These are phyloP conservation scores for Drosophila parabipectinata DNA, from an alignment of 1,140 invertebrate genomes.

Conservation along the genomic window DNA sequence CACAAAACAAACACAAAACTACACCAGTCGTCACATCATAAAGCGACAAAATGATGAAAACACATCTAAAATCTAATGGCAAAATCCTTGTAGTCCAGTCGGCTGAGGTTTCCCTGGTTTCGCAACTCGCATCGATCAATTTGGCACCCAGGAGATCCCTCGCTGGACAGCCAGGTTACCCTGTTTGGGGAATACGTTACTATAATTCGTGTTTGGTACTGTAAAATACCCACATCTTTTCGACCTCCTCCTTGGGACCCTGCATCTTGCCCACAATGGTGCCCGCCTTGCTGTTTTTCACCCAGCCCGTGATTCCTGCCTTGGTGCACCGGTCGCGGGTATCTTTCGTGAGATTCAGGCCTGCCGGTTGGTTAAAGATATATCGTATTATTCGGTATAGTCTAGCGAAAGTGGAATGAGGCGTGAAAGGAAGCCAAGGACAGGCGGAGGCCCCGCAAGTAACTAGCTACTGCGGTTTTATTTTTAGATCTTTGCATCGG, in stretches of 20 bases:
- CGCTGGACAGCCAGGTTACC: conserved; percentile 92
- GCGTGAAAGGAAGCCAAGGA: conserved; percentile 60
- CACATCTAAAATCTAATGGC: conserved; percentile 91
- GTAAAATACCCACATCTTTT: conserved; percentile 92
- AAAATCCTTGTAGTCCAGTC: conserved; percentile 91
- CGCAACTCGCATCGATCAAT: conserved; percentile 92
- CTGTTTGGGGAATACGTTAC: conserved; percentile 83
- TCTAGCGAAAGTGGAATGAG: conserved; percentile 31
- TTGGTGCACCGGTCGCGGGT: conserved; percentile 90
- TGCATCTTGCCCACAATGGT: conserved; percentile 95
- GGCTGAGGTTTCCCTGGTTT: conserved; percentile 92
- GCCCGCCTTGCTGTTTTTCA: conserved; percentile 94
- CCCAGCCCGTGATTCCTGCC: conserved; percentile 92
- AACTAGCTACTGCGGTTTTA: conserved; percentile 46
- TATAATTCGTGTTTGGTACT: not conserved
- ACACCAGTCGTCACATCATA: conserved; percentile 5
- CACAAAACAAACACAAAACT: conserved; percentile 69
- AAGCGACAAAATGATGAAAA: not conserved
- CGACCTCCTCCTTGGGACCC: conserved; percentile 90
- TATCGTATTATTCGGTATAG: conserved; percentile 24
- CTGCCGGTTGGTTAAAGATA: conserved; percentile 85
- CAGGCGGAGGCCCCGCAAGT: conserved; percentile 41
- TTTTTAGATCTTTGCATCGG: conserved; percentile 44
- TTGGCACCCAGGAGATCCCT: conserved; percentile 92
- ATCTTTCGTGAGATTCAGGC: conserved; percentile 94